Base-by-base conservation (phyloP, 2,888 invertebrate genomes). In the Timandra comae region DNA sequence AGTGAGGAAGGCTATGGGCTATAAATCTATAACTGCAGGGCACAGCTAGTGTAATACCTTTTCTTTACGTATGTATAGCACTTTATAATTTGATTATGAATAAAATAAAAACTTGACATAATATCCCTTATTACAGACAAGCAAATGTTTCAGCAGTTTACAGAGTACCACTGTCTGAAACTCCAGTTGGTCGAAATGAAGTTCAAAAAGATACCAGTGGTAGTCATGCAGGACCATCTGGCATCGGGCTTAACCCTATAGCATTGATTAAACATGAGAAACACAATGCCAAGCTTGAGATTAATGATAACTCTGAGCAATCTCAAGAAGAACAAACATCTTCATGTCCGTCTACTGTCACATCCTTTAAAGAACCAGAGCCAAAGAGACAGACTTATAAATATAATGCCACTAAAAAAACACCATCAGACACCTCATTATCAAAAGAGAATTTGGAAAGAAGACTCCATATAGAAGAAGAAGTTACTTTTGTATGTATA, bases 101-200 rank as follows among this genome's bases (percentile, higher is more conserved):
- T n/a, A n/a, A n/a, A n/a, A n/a, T n/a, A n/a, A n/a, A n/a, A n/a
- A n/a, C n/a, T n/a, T n/a, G n/a, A n/a, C n/a, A n/a, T n/a, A n/a
- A n/a, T n/a, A n/a, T n/a, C n/a, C n/a, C n/a, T n/a, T n/a, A n/a
- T n/a, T n/a, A 10, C 33, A 88, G 88, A 8, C 93, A 93, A 79
- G 93, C 93, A 1, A 92, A 93, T 77, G 90, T 93, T 3, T 88
- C 91, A 49, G 71, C 87, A 30, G 87, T 89, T 41, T 89, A 70
- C 74, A 82, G 78, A 30, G 54, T 56, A 30, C 52, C 66, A 26
- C 42, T 60, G 24, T 40, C 61, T 32, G 52, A 59, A 24, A 43
- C 10, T 23, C 11, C 39, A 30, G 13, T 25, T 12, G 6, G 7
- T 16, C 23, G 22, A 7, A 19, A 13, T 25, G 27, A 31, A 7